Percentiles rank a stretch among this genome's conserved stretches.
Evolutionary conservation across 2,888 invertebrate genomes (phyloP).

Genomic region (Spisula subtruncata): DNA sequence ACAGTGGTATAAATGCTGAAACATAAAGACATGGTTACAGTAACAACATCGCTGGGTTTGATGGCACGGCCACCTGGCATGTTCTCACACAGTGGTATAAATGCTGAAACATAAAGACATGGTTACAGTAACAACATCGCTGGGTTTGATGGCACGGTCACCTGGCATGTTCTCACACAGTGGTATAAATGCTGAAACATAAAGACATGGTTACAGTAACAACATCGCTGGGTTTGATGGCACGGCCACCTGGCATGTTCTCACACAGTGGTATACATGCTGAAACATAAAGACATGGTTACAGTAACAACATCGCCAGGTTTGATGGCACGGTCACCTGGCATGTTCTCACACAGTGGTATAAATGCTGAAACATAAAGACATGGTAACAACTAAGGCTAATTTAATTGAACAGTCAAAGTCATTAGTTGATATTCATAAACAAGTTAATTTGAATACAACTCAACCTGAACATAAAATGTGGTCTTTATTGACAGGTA

Average conservation of each 20-base stretch:
- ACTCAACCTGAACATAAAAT: no score
- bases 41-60: constrained; percentile 93
- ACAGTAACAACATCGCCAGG: constrained; percentile 92
- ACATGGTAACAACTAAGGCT: no score
- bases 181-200: constrained; percentile 91
- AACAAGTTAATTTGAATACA: no score
- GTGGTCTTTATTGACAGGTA: no score
- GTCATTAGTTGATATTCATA: no score
- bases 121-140: constrained; percentile 91
- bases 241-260: constrained; percentile 93
- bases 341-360: constrained; percentile 94
- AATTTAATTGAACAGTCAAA: no score
- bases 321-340: constrained; percentile 93
- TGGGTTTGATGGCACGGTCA: constrained; percentile 93
- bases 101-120: constrained; percentile 87
- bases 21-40: neutral
- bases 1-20: constrained; percentile 92
- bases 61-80: constrained; percentile 94
- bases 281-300: constrained; percentile 45
- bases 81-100: constrained; percentile 94
- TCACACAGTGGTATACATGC: constrained; percentile 94
- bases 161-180: constrained; percentile 94
- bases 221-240: constrained; percentile 94
- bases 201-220: constrained; percentile 86
- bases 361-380: constrained; percentile 89